These are phyloP conservation scores for Lates japonicus DNA, from an alignment of 2,797 vertebrate genomes.

Conservation along the genomic window DNA sequence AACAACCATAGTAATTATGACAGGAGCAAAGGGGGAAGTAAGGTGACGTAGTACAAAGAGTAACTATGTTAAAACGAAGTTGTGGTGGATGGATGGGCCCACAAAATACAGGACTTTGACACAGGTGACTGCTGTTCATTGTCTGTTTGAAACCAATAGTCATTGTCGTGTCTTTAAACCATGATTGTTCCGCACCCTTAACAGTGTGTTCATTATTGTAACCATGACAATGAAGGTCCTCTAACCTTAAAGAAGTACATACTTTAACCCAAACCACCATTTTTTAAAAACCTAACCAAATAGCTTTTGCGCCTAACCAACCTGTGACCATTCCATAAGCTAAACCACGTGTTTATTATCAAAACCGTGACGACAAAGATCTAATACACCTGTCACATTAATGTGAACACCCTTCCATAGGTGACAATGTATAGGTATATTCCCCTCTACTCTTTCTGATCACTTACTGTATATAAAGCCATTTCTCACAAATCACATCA, in stretches of 20 bases:
- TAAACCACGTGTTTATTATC: too few species aligned
- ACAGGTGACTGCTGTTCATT: background rate
- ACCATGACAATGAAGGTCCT: background rate
- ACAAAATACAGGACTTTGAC: background rate
- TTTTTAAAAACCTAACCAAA: too few species aligned
- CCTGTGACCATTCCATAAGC: too few species aligned
- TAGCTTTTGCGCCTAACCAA: too few species aligned
- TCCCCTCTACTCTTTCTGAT: conserved; percentile 8
- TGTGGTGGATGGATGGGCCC: background rate
- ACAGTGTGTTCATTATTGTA: background rate
- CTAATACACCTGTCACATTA: background rate
- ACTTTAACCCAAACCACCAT: too few species aligned
- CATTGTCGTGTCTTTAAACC: background rate
- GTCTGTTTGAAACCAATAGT: background rate
- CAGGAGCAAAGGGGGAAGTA: background rate
- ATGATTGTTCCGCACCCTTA: background rate
- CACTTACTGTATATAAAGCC: conserved; percentile 2
- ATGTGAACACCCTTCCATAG: too few species aligned
- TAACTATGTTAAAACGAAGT: background rate
- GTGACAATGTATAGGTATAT: background rate
- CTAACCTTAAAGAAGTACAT: background rate
- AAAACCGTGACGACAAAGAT: background rate
- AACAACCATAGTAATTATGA: background rate
- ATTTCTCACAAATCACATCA: conserved; percentile 10
- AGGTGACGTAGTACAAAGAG: background rate